Percentiles rank a stretch among this genome's conserved stretches.
Evolutionary conservation across 2,113 vertebrate genomes (phyloP).

Genomic region (Parus major): DNA sequence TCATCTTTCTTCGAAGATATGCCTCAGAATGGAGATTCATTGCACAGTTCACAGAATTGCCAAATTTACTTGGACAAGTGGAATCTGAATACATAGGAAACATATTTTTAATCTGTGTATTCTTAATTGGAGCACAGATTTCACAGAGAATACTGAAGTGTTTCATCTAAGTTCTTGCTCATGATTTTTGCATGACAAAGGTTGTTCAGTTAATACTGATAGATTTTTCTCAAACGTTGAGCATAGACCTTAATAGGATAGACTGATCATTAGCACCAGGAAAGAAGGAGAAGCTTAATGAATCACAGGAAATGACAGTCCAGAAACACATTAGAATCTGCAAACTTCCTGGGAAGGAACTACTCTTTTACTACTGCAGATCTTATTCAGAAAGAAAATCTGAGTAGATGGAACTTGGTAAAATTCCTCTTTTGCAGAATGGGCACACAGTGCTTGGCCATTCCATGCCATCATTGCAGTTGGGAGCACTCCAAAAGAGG

Average conservation of each 20-base stretch:
- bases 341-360: not conserved
- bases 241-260: not conserved
- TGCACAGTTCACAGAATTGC: not conserved
- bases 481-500: not conserved
- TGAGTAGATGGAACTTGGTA: not conserved
- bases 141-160: not conserved
- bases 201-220: not conserved
- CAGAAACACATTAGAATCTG: not conserved
- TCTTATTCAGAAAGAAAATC: not conserved
- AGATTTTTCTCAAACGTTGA: not conserved
- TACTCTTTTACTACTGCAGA: not conserved
- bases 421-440: not conserved
- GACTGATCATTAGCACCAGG: not conserved
- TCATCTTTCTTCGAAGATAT: not conserved
- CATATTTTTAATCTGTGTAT: not conserved
- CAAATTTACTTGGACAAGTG: not conserved
- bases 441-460: not conserved
- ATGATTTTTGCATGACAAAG: not conserved
- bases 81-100: not conserved
- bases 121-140: not conserved
- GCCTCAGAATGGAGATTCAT: not conserved
- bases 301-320: not conserved
- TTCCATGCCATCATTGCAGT: not conserved
- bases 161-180: not conserved
- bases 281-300: not conserved